Conservation (phyloP, 1,140 invertebrate species). For the Lasaia peninsularis region DNA sequence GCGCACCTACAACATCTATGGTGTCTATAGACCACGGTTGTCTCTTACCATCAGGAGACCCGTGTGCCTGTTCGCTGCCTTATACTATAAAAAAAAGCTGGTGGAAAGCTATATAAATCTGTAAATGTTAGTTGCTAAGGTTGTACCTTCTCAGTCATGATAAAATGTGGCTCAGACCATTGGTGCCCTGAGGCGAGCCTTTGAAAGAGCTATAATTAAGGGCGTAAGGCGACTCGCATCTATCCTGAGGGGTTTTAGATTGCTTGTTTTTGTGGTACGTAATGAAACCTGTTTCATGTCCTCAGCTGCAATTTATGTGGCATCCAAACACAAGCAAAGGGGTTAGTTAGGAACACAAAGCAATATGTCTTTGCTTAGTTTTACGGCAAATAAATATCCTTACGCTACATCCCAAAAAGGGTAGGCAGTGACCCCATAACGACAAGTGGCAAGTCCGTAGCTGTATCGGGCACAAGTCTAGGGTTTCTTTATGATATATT, state of each 20-base stretch:
- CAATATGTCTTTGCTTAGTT: neutral
- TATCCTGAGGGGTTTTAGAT: conserved; percentile 9
- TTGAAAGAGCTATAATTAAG: conserved; percentile 28
- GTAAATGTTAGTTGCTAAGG: neutral
- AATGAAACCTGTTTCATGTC: conserved; percentile 11
- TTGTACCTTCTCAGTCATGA: neutral
- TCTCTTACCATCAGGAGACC: too few relatives aligned
- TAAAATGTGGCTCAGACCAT: neutral
- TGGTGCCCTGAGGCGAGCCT: conserved; percentile 1
- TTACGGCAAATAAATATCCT: neutral
- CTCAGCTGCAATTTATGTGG: conserved; percentile 1
- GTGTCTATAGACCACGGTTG: too few relatives aligned
- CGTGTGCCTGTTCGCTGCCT: too few relatives aligned
- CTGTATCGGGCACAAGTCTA: too few relatives aligned
- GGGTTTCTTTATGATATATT: too few relatives aligned
- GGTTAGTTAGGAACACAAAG: neutral
- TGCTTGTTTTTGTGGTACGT: neutral
- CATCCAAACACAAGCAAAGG: conserved; percentile 5
- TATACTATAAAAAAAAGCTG: too few relatives aligned
- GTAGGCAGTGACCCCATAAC: too few relatives aligned
- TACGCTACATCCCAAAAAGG: too few relatives aligned
- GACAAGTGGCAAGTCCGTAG: too few relatives aligned
- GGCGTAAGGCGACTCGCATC: conserved; percentile 8
- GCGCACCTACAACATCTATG: too few relatives aligned
- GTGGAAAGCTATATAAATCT: too few relatives aligned